Base-by-base conservation (phyloP, 2,888 invertebrate genomes). In the Deilephila elpenor region DNA sequence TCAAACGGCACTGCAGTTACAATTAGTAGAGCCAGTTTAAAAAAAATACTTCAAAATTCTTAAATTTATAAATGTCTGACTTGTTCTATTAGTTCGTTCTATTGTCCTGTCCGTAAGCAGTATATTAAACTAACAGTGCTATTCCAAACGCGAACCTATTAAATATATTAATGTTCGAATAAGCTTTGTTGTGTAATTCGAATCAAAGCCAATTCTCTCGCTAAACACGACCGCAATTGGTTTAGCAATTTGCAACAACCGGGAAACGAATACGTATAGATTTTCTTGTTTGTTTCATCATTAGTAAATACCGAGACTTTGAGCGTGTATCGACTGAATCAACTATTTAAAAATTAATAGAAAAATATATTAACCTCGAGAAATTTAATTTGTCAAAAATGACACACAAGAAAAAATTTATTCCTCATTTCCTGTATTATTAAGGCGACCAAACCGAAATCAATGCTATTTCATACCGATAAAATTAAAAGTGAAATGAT, bases 141-240 rank as follows among this genome's bases (percentile, higher is more conserved):
- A 59, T 6, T 59, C 8, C 4, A 29, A 29, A 44, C 44, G 44
- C 14, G 44, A 44, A 44, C 14, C 14, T 44, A 44, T 44, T 44
- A 44, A 44, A 44, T 29, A 29, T 29, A 29, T 14, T 29, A 3
- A 14, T 29, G 29, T 60, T 29, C 25, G 32, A 60, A 29, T 60
- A 29, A 60, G 11, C 29, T 25, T 17, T 17, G 29, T 14, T 11
- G 60, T 17, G 29, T 60, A 29, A 44, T 14, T 11, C 17, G 60
- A 60, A 60, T 60, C 29, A 29, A 17, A 60, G 32, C 29, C 29
- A 17, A 29, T 60, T 29, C 60, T 60, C 32, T 11, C 60, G 25
- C 60, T 29, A 25, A 19, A 60, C 60, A 29, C 19, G 59, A 59
- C 59, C 60, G 60, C 60, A 60, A 60, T 60, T 32, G 60, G 60